These are phyloP conservation scores for Xiphophorus birchmanni DNA, from an alignment of 2,797 vertebrate genomes.

Conservation along the genomic window DNA sequence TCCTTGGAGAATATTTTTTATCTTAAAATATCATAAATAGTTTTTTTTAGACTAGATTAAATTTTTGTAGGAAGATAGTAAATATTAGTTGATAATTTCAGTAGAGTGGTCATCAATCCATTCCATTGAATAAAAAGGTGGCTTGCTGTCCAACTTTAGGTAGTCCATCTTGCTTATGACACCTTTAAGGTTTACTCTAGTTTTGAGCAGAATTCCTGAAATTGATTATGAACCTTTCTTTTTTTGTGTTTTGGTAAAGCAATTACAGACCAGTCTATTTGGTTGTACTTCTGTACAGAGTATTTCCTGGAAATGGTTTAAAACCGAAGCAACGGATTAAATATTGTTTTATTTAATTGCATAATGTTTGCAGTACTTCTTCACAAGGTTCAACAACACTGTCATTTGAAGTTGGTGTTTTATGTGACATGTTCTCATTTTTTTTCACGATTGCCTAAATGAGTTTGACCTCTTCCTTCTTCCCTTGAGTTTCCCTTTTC, in stretches of 20 bases:
- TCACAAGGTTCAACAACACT: constrained; percentile 33
- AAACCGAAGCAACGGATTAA: background rate
- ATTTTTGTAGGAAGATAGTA: background rate
- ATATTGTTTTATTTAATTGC: constrained; percentile 4
- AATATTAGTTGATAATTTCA: background rate
- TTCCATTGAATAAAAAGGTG: background rate
- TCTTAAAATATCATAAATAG: background rate
- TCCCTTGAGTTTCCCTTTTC: constrained; percentile 46
- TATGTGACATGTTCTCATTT: constrained; percentile 42
- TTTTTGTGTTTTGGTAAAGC: background rate
- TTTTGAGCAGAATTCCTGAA: background rate
- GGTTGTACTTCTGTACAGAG: background rate
- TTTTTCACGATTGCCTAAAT: constrained; percentile 53
- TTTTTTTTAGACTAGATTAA: background rate
- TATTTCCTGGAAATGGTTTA: background rate
- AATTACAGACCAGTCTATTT: background rate
- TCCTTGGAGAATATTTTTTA: background rate
- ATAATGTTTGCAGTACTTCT: constrained; percentile 13
- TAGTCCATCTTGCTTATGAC: background rate
- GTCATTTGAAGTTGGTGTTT: constrained; percentile 40
- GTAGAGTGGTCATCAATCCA: background rate
- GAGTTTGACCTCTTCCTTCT: constrained; percentile 58
- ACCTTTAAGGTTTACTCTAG: background rate
- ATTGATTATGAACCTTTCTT: background rate
- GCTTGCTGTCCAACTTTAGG: background rate